These are phyloP conservation scores for Drosophila neotestacea DNA, from an alignment of 2,888 invertebrate species.

Conservation along the genomic window DNA sequence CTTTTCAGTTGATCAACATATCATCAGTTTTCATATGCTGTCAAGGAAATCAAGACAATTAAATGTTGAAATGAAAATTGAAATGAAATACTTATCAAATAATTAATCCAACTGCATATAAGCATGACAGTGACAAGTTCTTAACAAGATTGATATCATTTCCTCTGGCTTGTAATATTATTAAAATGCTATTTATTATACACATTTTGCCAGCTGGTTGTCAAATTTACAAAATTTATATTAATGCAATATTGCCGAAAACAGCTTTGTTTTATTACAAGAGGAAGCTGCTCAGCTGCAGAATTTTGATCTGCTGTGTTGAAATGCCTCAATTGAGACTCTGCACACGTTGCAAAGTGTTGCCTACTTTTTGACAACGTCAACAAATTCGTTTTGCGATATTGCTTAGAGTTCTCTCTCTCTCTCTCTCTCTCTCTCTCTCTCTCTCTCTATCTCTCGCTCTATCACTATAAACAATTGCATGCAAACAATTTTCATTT, in stretches of 20 bases:
- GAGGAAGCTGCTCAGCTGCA: neutral
- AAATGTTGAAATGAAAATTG: constrained; percentile 21
- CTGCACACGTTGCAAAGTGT: constrained; percentile 19
- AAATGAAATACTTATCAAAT: constrained; percentile 27
- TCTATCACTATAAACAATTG: constrained; percentile 25
- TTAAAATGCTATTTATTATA: constrained; percentile 14
- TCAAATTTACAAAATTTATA: constrained; percentile 12
- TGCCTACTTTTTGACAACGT: constrained; percentile 66
- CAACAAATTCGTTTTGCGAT: constrained; percentile 15
- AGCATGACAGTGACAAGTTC: neutral
- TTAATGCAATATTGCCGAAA: constrained; percentile 5
- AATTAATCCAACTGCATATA: constrained; percentile 16
- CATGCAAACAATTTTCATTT: constrained; percentile 30
- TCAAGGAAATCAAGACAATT: constrained; percentile 26
- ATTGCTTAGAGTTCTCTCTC: constrained; percentile 9
- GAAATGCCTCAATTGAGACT: neutral
- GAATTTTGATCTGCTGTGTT: neutral
- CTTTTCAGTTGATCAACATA: constrained; percentile 35
- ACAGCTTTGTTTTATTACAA: constrained; percentile 17
- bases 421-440: neutral
- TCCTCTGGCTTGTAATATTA: neutral
- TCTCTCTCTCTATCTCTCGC: neutral
- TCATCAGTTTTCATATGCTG: constrained; percentile 7
- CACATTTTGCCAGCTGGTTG: neutral
- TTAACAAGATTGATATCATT: constrained; percentile 4